Conservation (phyloP, 1,140 invertebrate species). For the Brevipalpus yothersi region DNA sequence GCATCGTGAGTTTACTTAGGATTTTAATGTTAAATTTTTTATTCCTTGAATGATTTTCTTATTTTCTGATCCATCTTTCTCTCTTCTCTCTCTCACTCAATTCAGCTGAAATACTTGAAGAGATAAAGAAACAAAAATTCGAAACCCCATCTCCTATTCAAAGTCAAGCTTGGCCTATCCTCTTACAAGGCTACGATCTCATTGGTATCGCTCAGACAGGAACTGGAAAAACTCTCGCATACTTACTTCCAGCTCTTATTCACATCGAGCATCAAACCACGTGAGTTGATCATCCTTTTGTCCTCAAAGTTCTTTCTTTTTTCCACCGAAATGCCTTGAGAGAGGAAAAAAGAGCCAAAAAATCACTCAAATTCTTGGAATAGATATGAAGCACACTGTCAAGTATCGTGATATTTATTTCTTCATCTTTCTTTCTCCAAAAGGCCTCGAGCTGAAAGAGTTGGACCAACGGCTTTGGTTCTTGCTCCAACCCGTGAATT, state of each 20-base stretch:
- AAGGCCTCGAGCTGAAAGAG: neutral
- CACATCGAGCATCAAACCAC: slow-evolving; percentile 54
- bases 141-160: slow-evolving; percentile 17
- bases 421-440: too few species aligned
- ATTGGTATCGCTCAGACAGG: slow-evolving; percentile 27
- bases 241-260: slow-evolving; percentile 64
- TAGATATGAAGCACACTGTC: too few species aligned
- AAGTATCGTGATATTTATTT: too few species aligned
- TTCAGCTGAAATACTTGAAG: slow-evolving; percentile 1
- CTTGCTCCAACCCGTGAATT: slow-evolving; percentile 93
- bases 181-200: slow-evolving; percentile 24
- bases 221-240: slow-evolving; percentile 73
- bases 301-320: slow-evolving; percentile 64
- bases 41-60: slow-evolving; percentile 4
- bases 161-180: slow-evolving; percentile 23
- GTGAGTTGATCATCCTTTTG: slow-evolving; percentile 29
- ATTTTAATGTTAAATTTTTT: slow-evolving; percentile 5
- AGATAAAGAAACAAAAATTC: slow-evolving; percentile 9
- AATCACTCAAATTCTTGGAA: neutral
- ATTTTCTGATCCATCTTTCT: neutral
- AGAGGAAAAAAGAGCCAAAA: slow-evolving; percentile 39
- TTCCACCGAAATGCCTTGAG: slow-evolving; percentile 70
- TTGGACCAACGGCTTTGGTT: slow-evolving; percentile 32
- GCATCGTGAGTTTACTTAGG: slow-evolving; percentile 27
- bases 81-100: neutral